Percentiles rank a stretch among this genome's conserved stretches.
Conservation (phyloP, 2,113 vertebrate genomes). For the Rhinolophus sinicus region DNA sequence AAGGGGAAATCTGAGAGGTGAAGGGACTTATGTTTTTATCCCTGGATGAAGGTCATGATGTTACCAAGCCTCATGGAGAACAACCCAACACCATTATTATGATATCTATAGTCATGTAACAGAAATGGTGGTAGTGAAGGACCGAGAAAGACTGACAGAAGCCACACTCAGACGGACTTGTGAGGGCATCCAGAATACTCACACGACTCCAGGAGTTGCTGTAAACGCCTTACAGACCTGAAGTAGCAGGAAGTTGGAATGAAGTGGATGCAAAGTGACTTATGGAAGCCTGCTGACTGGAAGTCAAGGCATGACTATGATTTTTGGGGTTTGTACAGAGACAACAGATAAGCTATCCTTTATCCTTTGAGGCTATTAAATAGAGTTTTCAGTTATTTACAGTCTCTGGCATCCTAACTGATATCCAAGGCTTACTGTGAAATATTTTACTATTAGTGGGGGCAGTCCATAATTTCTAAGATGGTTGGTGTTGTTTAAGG, state of each 20-base stretch:
- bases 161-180: neutral
- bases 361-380: neutral
- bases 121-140: neutral
- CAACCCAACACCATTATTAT: accelerated
- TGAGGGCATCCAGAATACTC: neutral
- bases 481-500: neutral
- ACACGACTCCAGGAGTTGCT: neutral
- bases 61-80: neutral
- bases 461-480: neutral
- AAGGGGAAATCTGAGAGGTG: neutral
- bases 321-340: neutral
- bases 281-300: neutral
- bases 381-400: neutral
- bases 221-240: too few species aligned
- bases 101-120: too few species aligned
- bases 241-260: neutral
- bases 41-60: neutral
- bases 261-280: neutral
- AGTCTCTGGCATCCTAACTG: neutral
- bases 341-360: neutral
- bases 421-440: neutral
- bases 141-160: neutral
- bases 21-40: neutral
- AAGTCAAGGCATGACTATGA: neutral
- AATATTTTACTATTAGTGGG: neutral